Evolutionary conservation across 1,140 invertebrate species (phyloP).

Genomic region (Ostrea edulis): DNA sequence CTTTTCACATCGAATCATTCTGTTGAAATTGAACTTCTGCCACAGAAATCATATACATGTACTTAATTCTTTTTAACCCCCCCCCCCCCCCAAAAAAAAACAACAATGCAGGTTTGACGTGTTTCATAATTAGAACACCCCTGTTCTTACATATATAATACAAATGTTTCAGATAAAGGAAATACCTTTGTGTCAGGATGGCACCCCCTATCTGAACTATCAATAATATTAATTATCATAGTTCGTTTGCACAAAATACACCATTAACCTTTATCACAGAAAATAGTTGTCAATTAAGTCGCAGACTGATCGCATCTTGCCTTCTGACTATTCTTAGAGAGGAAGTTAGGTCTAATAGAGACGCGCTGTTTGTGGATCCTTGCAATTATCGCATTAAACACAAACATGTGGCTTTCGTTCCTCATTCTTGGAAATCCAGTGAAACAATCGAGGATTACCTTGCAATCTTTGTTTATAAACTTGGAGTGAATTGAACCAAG

Average conservation of each 20-base stretch:
- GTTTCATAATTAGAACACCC: neutral
- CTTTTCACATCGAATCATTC: too few species aligned
- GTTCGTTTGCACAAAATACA: neutral
- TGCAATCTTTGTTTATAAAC: neutral
- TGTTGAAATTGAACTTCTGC: too few species aligned
- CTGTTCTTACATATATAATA: neutral
- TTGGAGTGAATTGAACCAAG: neutral
- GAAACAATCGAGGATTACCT: neutral
- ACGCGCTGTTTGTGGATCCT: neutral
- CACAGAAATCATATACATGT: too few species aligned
- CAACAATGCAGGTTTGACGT: neutral
- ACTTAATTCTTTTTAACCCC: too few species aligned
- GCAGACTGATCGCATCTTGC: neutral
- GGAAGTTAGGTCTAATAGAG: too few species aligned
- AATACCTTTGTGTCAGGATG: neutral
- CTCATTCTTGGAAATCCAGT: constrained; percentile 4
- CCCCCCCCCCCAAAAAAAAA: neutral
- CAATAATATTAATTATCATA: neutral
- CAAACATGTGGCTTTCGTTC: constrained; percentile 1
- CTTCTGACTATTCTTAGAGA: too few species aligned
- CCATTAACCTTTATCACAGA: neutral
- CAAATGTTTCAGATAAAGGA: neutral
- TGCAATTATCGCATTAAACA: neutral
- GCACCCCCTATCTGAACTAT: neutral
- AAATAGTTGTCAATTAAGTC: neutral